Evolutionary conservation across 1,140 invertebrate species (phyloP).

Genomic region (Heterodera schachtii): DNA sequence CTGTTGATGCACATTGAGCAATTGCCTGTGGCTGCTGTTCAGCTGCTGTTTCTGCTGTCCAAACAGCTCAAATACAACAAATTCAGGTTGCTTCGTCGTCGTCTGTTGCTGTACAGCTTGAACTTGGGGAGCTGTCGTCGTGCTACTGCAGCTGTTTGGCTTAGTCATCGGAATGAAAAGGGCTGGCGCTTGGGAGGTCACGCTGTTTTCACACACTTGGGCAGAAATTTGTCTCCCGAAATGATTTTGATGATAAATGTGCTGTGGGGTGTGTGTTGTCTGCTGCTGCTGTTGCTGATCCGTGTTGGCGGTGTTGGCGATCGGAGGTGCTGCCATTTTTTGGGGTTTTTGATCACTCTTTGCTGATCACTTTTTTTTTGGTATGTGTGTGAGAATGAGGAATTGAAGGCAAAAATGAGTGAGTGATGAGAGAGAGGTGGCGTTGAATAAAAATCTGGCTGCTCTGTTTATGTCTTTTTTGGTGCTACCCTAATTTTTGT

Average conservation of each 20-base stretch:
- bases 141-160: not conserved
- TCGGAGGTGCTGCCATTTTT: not conserved
- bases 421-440: not conserved
- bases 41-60: constrained; percentile 11
- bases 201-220: not conserved
- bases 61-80: constrained; percentile 30
- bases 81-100: constrained; percentile 17
- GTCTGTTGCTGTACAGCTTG: constrained; percentile 6
- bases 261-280: not conserved
- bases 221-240: not conserved
- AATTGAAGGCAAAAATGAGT: no score
- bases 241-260: not conserved
- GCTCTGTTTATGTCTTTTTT: not conserved
- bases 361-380: not conserved
- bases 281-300: not conserved
- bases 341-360: no score
- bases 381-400: no score
- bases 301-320: not conserved
- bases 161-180: not conserved
- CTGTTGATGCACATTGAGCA: not conserved
- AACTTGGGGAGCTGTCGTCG: not conserved
- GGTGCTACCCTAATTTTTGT: no score
- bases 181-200: not conserved
- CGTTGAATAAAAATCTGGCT: not conserved
- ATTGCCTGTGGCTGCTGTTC: not conserved